A percentile compares a stretch with the other conserved stretches of the same genome.
These are phyloP conservation scores for Tinamus guttatus DNA, from an alignment of 2,113 vertebrate genomes.

Conservation along the genomic window DNA sequence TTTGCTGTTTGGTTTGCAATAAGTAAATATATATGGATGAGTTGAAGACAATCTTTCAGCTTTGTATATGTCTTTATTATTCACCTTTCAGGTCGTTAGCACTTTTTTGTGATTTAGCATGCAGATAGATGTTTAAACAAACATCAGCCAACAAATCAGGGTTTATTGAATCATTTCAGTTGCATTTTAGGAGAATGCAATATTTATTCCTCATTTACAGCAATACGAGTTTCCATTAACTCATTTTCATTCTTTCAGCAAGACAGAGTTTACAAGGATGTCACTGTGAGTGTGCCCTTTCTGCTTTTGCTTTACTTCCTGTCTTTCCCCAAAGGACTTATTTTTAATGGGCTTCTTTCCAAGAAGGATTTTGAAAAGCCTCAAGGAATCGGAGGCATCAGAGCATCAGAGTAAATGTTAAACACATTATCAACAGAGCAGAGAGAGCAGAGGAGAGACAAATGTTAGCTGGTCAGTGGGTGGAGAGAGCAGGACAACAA, in stretches of 20 bases:
- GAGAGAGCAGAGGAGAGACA: neutral
- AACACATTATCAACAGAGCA: neutral
- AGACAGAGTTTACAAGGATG: neutral
- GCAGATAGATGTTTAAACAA: neutral
- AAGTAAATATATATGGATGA: neutral
- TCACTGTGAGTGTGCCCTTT: neutral
- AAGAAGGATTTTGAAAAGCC: slow-evolving; percentile 22
- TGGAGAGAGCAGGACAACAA: neutral
- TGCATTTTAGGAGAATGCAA: neutral
- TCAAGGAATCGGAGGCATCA: too few relatives aligned
- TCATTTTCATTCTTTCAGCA: neutral
- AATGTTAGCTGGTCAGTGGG: neutral
- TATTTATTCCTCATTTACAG: slow-evolving; percentile 1
- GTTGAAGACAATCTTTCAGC: neutral
- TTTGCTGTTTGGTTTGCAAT: neutral
- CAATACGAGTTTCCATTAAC: neutral
- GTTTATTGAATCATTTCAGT: neutral
- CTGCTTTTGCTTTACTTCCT: neutral
- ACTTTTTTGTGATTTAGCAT: neutral
- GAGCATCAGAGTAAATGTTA: slow-evolving; percentile 43
- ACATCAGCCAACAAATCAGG: neutral
- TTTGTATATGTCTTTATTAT: neutral
- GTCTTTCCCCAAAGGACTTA: neutral
- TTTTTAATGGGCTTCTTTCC: slow-evolving; percentile 12
- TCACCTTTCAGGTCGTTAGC: neutral